Base-by-base conservation (phyloP, 2,888 invertebrate species). In the Eudemis profundana region DNA sequence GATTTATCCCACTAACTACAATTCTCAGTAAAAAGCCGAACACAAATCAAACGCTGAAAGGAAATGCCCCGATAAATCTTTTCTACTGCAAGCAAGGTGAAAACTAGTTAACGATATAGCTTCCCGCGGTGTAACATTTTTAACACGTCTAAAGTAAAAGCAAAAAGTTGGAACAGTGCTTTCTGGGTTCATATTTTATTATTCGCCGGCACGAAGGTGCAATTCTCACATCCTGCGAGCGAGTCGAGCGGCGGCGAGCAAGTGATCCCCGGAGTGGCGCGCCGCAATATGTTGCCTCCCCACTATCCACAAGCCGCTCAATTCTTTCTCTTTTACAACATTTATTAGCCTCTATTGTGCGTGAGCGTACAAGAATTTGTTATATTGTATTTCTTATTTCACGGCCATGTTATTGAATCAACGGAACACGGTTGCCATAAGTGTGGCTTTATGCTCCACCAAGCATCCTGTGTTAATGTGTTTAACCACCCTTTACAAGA, bases 131-230 rank as follows among this genome's bases (percentile, higher is more conserved):
- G 49, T 42, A 68, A 66, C 66, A 72, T 73, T 73, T 74, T 71
- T 70, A 71, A 73, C 72, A 70, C 72, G 74, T 76, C 68, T 67
- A 67, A 65, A 67, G 69, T 67, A 71, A 74, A 67, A 72, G 72
- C 69, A 76, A 78, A 78, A 80, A 75, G 72, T 75, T 69, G 63
- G 59, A 60, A 61, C 57, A 66, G 62, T 71, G 70, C 72, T 74
- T 72, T 69, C 70, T 73, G 66, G 72, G 75, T 60, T 65, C 74
- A 71, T 72, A 77, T 78, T 78, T 78, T 80, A 78, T 78, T 75
- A 76, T 74, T 73, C 69, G 70, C 68, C 66, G 68, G 73, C 73
- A 74, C 72, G 74, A 72, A 74, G 69, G 74, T 71, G 74, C 73
- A 74, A 74, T 75, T 72, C 73, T 70, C 75, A 72, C 74, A 70